Evolutionary conservation across 2,888 invertebrate species (phyloP), one percentile per base, ranked within the genome.

Genomic region (Hybos culiciformis): DNA sequence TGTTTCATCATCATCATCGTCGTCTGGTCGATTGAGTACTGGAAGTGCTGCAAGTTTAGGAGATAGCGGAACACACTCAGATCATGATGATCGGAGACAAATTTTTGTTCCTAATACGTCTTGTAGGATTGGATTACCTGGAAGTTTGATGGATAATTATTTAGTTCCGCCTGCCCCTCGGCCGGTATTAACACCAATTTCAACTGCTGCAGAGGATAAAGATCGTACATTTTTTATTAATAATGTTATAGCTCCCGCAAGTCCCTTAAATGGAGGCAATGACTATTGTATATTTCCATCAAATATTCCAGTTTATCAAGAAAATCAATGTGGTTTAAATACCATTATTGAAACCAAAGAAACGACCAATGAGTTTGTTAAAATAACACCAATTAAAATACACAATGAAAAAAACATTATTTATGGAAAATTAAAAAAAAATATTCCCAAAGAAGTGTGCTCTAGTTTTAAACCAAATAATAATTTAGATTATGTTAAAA

Each of bases 11-110:
- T 69, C 63, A 60, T 84, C 84, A 1, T 85, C 85, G 0, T 74
- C 85, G 11, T 74, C 85, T 60, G 87, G 87, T 55, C 86, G 83
- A 3, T 81, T 81, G 9, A 76, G 75, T 53, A 73, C 70, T 18
- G 71, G 73, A 51, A 85, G 85, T 53, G 84, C 82, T 4, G 78
- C 80, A 24, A 86, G 86, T 54, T 70, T 83, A 0, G 84, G 83
- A 0, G 88, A 88, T 54, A 85, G 84, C 56, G 86, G 87, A 43
- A 83, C 85, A 0, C 85, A 85, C 57, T 87, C 87, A 0, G 87
- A 87, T 60, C 77, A 78, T 42, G 87, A 87, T 48, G 86, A 86
- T 43, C 75, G 83, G 48, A 58, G 66, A 15, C 47, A 46, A 36
- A 39, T 45, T 6, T 46, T 45, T 42, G 5, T 39, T 39, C 6